phyloP scores from a whole-genome alignment of 2,797 vertebrate species.

The Nannoperca obscura region DNA sequence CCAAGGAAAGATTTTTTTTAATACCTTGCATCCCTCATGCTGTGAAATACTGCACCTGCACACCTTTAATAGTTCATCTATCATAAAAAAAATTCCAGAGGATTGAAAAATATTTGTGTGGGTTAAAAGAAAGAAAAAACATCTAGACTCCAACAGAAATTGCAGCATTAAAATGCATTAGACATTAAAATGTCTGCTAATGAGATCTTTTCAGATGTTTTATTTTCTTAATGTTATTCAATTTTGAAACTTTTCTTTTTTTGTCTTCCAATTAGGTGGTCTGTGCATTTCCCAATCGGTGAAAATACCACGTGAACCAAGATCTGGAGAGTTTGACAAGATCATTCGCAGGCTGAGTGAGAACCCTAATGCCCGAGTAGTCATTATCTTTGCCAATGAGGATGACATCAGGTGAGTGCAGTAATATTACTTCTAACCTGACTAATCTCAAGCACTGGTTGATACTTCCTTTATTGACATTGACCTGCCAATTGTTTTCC shows the following conservation, averaged over 20 bases:
- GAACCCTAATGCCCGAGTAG: slow-evolving; percentile 91
- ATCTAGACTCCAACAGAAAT: not conserved
- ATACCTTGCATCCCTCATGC: slow-evolving; percentile 56
- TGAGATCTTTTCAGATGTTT: slow-evolving; percentile 5
- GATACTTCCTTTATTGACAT: not conserved
- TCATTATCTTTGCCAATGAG: slow-evolving; percentile 96
- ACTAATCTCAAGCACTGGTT: not conserved
- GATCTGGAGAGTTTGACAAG: slow-evolving; percentile 92
- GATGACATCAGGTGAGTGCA: slow-evolving; percentile 93
- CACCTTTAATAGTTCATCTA: slow-evolving; percentile 60
- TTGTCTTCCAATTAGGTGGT: slow-evolving; percentile 82
- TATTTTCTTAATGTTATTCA: not conserved
- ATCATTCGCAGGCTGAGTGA: slow-evolving; percentile 93
- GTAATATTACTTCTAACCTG: not conserved
- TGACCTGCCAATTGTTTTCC: not conserved
- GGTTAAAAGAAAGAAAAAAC: slow-evolving; percentile 21
- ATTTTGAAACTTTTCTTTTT: slow-evolving; percentile 14
- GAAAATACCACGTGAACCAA: slow-evolving; percentile 96
- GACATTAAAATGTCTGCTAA: not conserved
- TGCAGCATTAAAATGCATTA: not conserved
- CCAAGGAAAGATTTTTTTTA: slow-evolving; percentile 64
- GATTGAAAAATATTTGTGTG: slow-evolving; percentile 40
- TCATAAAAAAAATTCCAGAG: slow-evolving; percentile 31
- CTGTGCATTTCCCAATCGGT: slow-evolving; percentile 95
- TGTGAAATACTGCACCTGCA: slow-evolving; percentile 67